Percentiles rank a stretch among this genome's conserved stretches.
These are phyloP conservation scores for Epinephelus lanceolatus DNA, from an alignment of 2,113 vertebrate genomes.

Conservation along the genomic window DNA sequence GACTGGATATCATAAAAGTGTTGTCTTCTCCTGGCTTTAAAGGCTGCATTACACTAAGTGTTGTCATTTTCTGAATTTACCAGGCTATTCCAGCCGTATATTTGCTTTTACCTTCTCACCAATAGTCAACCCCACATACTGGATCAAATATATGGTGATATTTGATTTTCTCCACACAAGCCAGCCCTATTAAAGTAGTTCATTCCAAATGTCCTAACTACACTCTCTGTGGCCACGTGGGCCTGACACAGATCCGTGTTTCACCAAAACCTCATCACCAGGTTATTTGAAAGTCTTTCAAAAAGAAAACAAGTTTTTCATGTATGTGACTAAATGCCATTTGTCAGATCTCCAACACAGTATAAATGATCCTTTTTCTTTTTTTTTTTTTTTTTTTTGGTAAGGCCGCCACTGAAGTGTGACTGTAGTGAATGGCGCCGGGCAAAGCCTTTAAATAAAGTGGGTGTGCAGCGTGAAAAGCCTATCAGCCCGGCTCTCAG, in stretches of 20 bases:
- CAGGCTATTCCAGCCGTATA: too few species aligned
- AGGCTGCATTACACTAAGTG: too few species aligned
- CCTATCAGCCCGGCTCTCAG: constrained; percentile 50
- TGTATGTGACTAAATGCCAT: constrained; percentile 38
- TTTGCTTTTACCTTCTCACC: too few species aligned
- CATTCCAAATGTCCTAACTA: background rate
- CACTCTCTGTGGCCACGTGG: background rate
- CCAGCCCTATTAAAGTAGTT: background rate
- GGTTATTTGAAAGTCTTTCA: constrained; percentile 4
- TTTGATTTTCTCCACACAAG: too few species aligned
- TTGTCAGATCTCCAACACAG: constrained; percentile 49
- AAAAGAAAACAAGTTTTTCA: background rate
- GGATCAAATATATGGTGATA: too few species aligned
- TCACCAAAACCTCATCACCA: constrained; percentile 4
- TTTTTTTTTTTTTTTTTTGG: background rate
- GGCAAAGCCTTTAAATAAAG: constrained; percentile 52
- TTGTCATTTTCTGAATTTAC: too few species aligned
- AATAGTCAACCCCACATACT: too few species aligned
- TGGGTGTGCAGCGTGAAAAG: constrained; percentile 47
- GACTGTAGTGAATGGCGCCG: constrained; percentile 43
- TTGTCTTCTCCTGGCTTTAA: too few species aligned
- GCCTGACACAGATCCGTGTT: background rate
- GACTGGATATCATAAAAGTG: too few species aligned
- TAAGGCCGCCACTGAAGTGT: constrained; percentile 32
- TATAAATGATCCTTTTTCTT: constrained; percentile 17